Evolutionary conservation across 53 echinoderm and acorn worm genomes (phyloP), one percentile per base, ranked within the genome.

Genomic region (Paracentrotus lividus): DNA sequence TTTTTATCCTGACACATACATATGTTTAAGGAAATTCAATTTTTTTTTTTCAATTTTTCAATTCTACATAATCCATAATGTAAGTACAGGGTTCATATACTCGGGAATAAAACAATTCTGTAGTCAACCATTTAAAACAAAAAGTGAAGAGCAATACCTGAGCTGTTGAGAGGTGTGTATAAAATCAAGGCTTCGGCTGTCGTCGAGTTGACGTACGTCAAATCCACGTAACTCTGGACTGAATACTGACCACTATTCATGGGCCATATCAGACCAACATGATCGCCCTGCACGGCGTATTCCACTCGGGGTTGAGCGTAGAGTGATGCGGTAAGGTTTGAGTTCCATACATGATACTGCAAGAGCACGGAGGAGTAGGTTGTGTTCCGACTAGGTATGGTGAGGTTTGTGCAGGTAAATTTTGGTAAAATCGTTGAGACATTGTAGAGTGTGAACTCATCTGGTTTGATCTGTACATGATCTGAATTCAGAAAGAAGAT

Each of bases 301-400:
- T 27, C 36, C 23, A 2, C 21, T 8, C 64, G 18, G 3, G 42
- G 42, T 24, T 8, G 1, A 20, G 21, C 10, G 64, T 90, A 61
- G 0, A 90, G 64, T 0, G 90, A 90, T 0, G 42, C 90, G 0
- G 61, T 90, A 8, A 90, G 1, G 14, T 65, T 90, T 8, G 90
- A 90, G 66, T 90, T 65, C 90, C 90, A 90, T 65, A 65, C 90
- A 2, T 90, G 90, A 67, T 90, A 90, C 67, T 90, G 90, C 49
- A 90, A 27, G 36, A 90, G 26, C 5, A 90, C 90, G 0, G 90
- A 49, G 0, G 90, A 65, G 66, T 90, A 90, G 44, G 64, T 64
- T 4, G 43, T 44, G 43, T 90, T 90, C 64, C 18, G 43, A 18
- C 9, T 36, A 7, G 72, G 72, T 2, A 61, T 8, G 36, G 43